phyloP scores from a whole-genome alignment of 2,797 vertebrate species.

The Alectoris magna region DNA sequence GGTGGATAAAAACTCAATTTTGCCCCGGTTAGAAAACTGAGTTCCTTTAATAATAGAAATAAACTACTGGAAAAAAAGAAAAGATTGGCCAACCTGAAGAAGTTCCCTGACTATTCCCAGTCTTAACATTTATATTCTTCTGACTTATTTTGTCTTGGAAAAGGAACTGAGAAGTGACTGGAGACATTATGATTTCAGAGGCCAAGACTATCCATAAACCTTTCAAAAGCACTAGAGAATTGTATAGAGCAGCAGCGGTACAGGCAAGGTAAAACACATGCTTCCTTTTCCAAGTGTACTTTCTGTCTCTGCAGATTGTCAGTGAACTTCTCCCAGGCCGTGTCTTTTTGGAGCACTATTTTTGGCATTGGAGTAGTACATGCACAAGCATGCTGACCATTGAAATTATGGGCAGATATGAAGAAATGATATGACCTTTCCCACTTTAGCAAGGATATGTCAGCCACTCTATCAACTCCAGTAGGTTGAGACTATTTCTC shows the following conservation, averaged over 20 bases:
- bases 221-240: constrained; percentile 1
- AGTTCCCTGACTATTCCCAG: background rate
- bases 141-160: constrained; percentile 27
- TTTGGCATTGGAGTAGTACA: background rate
- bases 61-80: background rate
- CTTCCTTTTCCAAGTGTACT: background rate
- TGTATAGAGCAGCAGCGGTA: background rate
- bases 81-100: background rate
- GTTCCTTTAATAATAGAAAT: background rate
- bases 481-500: background rate
- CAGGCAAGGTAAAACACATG: background rate
- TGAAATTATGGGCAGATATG: background rate
- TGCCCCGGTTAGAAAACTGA: background rate
- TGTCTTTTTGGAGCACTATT: background rate
- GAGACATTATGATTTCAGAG: background rate
- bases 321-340: background rate
- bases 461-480: background rate
- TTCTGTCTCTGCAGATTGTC: background rate
- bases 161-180: background rate
- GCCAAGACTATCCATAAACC: constrained; percentile 1
- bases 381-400: background rate
- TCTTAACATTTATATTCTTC: background rate
- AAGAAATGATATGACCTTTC: background rate
- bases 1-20: background rate
- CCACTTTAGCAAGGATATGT: background rate